A percentile compares a stretch with the other conserved stretches of the same genome.
Conservation (phyloP, 2,797 vertebrate genomes). For the Chromobotia macracanthus region DNA sequence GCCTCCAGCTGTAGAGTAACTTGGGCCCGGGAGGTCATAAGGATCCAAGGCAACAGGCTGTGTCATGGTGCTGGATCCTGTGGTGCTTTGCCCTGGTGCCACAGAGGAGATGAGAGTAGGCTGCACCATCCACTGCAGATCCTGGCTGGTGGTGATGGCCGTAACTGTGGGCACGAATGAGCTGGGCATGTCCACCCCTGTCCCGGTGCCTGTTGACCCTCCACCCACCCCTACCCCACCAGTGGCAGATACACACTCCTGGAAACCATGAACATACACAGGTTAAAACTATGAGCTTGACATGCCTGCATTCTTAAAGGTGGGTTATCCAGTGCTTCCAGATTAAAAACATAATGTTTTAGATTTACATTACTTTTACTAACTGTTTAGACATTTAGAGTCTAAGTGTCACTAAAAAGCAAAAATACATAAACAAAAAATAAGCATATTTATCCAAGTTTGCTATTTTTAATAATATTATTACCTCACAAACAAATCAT, state of each 20-base stretch:
- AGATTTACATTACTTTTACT: background rate
- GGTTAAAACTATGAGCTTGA: conserved; percentile 6
- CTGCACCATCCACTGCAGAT: conserved; percentile 98
- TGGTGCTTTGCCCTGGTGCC: conserved; percentile 85
- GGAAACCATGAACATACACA: conserved; percentile 47
- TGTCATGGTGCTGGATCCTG: conserved; percentile 77
- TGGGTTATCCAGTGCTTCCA: background rate
- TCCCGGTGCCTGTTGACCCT: conserved; percentile 66
- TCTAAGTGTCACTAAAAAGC: background rate
- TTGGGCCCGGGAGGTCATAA: conserved; percentile 93
- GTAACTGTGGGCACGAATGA: conserved; percentile 98
- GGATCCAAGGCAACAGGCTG: conserved; percentile 83
- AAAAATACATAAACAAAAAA: background rate
- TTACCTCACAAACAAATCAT: background rate
- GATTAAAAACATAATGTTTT: background rate
- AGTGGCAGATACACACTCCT: conserved; percentile 89
- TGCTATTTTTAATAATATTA: background rate
- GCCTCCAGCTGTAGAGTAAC: conserved; percentile 82
- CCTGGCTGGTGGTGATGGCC: conserved; percentile 96
- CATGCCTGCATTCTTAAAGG: background rate
- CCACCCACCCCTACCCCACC: conserved; percentile 79
- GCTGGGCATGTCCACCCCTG: conserved; percentile 90
- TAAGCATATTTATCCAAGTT: background rate
- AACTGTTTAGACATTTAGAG: background rate
- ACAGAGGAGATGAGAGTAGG: conserved; percentile 95